These are phyloP conservation scores for Ptychobarbus kaznakovi DNA, from an alignment of 2,797 vertebrate genomes.

Conservation along the genomic window DNA sequence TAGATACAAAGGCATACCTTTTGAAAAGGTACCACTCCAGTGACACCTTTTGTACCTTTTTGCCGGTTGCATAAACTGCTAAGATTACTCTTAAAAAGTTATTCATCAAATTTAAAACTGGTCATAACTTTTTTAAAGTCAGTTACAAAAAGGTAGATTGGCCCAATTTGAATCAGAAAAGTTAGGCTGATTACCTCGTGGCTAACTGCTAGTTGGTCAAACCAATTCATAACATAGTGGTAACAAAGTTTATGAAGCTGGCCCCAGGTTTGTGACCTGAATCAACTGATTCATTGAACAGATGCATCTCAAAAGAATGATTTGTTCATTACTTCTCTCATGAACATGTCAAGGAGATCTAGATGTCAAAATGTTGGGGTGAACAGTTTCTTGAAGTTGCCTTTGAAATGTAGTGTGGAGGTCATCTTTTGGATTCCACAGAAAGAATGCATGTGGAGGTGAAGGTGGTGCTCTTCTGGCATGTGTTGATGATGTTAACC, in stretches of 20 bases:
- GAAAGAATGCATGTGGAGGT: constrained; percentile 44
- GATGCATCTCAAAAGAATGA: neutral
- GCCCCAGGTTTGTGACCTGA: too few relatives aligned
- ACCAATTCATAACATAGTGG: neutral
- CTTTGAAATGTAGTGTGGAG: constrained; percentile 41
- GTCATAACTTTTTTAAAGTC: neutral
- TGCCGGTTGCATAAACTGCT: neutral
- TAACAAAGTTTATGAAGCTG: neutral
- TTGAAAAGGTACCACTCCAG: neutral
- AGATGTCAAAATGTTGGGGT: neutral
- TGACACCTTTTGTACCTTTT: neutral
- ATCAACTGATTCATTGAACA: neutral
- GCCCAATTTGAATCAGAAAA: neutral
- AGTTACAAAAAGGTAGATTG: neutral
- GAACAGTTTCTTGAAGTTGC: constrained; percentile 9
- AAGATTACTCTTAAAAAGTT: neutral
- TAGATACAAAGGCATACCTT: neutral
- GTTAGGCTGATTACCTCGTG: neutral
- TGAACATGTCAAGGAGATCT: neutral
- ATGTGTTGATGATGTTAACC: constrained; percentile 58
- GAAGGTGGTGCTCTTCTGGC: constrained; percentile 47
- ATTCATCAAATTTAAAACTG: neutral
- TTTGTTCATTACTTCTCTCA: neutral
- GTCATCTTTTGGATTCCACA: constrained; percentile 39
- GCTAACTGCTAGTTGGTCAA: neutral